Base-by-base conservation (phyloP, 2,888 invertebrate genomes). In the Parascotia fuliginaria region DNA sequence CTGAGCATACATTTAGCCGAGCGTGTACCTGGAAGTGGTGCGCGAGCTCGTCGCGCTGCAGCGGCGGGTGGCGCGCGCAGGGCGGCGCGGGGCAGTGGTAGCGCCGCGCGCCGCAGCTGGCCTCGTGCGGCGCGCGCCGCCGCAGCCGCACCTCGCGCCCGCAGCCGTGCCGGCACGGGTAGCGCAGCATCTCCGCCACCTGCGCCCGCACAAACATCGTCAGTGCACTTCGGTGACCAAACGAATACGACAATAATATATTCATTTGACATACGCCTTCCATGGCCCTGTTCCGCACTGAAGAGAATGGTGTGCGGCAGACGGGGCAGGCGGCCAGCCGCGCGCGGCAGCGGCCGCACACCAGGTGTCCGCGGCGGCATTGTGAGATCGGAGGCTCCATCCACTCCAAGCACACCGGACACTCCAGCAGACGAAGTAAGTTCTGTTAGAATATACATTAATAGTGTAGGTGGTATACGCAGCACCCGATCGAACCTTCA, bases 331-430 rank as follows among this genome's bases (percentile, higher is more conserved):
- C 80, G 48, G 85, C 69, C 31, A 94, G 92, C 24, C 93, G 93
- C 37, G 87, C 81, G 65, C 94, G 92, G 70, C 94, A 94, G 15
- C 85, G 84, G 34, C 77, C 81, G 79, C 94, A 94, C 65, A 94
- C 89, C 28, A 94, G 91, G 78, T 94, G 94, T 0, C 94, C 94
- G 72, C 94, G 93, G 6, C 93, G 93, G 76, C 94, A 94, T 79
- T 94, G 94, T 51, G 92, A 85, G 59, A 94, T 93, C 15, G 94
- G 94, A 41, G 94, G 93, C 70, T 89, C 88, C 81, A 94, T 93
- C 79, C 93, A 93, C 72, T 94, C 94, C 71, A 94, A 83, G 77
- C 94, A 94, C 61, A 94, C 93, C 13, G 94, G 94, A 61, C 94
- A 94, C 73, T 94, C 94, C 70, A 94, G 80, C 65, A 91, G 70